phyloP scores from a whole-genome alignment of 2,113 vertebrate genomes.

The Perca flavescens region DNA sequence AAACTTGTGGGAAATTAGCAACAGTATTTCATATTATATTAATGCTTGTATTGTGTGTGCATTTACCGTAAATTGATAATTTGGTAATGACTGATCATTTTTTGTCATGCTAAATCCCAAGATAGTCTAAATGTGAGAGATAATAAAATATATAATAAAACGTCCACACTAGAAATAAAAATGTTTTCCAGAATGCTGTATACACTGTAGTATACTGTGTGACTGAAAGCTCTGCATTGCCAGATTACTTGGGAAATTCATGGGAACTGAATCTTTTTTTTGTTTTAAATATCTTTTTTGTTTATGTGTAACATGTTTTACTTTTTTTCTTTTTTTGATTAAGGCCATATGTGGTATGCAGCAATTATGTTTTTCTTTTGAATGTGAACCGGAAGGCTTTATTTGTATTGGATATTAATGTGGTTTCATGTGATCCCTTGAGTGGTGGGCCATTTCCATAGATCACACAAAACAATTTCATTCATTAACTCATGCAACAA shows the following conservation, averaged over 20 bases:
- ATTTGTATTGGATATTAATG: slow-evolving; percentile 24
- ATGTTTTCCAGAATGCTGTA: neutral
- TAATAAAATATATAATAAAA: neutral
- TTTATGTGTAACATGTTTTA: slow-evolving; percentile 3
- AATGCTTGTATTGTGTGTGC: neutral
- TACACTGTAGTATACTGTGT: neutral
- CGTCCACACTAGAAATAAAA: neutral
- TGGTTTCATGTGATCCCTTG: slow-evolving; percentile 6
- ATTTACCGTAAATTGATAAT: neutral
- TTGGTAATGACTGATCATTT: neutral
- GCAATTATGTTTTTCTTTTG: slow-evolving; percentile 5
- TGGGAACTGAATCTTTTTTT: neutral
- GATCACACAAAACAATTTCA: slow-evolving; percentile 19
- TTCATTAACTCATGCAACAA: neutral
- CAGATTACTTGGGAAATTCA: neutral
- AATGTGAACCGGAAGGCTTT: slow-evolving; percentile 15
- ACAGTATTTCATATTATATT: neutral
- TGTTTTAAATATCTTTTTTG: neutral
- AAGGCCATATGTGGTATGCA: slow-evolving; percentile 25
- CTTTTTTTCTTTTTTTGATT: neutral
- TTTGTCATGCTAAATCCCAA: neutral
- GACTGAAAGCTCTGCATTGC: neutral
- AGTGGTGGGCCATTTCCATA: neutral
- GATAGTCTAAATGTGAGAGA: neutral
- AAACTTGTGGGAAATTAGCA: neutral